Percentiles rank a stretch among this genome's conserved stretches.
Conservation (phyloP, 2,797 vertebrate species). For the Microctenopoma steveboyesi region DNA sequence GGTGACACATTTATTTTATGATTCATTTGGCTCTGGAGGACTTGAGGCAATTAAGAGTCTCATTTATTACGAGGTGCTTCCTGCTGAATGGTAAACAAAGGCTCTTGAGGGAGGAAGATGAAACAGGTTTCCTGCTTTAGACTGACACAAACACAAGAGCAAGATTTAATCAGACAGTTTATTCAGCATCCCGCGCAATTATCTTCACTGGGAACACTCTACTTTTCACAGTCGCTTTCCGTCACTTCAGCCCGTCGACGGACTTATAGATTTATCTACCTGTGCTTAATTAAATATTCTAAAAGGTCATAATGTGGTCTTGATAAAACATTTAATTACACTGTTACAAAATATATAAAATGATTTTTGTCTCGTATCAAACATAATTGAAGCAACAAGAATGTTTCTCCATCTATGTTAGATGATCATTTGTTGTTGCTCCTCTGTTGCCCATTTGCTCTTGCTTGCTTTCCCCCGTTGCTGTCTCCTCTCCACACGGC, state of each 20-base stretch:
- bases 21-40: slow-evolving; percentile 76
- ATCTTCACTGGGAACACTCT: slow-evolving; percentile 45
- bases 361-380: background rate
- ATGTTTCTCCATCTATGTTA: background rate
- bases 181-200: slow-evolving; percentile 53
- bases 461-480: background rate
- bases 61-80: slow-evolving; percentile 72
- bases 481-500: background rate
- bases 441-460: slow-evolving; percentile 1
- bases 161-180: slow-evolving; percentile 67
- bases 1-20: slow-evolving; percentile 65
- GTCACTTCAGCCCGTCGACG: slow-evolving; percentile 30
- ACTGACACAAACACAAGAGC: slow-evolving; percentile 56
- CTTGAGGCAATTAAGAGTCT: slow-evolving; percentile 72
- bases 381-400: background rate
- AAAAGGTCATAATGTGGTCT: slow-evolving; percentile 9
- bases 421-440: background rate
- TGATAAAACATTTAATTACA: slow-evolving; percentile 21
- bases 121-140: slow-evolving; percentile 62
- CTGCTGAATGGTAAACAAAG: slow-evolving; percentile 69
- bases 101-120: slow-evolving; percentile 57
- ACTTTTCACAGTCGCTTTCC: slow-evolving; percentile 40
- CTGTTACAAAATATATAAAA: slow-evolving; percentile 4
- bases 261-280: slow-evolving; percentile 27
- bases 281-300: slow-evolving; percentile 30